A percentile compares a stretch with the other conserved stretches of the same genome.
phyloP scores from a whole-genome alignment of 2,113 vertebrate species.

The Argyrosomus japonicus region DNA sequence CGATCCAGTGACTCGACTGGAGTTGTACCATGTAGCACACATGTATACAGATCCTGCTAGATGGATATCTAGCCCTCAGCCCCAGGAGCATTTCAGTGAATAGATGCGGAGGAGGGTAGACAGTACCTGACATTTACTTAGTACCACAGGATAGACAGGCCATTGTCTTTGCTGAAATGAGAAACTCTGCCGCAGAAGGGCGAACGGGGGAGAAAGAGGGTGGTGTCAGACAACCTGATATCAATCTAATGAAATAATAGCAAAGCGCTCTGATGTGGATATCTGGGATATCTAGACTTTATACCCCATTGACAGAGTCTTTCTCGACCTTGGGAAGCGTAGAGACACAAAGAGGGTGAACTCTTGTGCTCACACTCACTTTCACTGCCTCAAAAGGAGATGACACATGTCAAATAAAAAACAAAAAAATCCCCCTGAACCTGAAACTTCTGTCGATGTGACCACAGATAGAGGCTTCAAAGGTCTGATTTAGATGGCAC shows the following conservation, averaged over 20 bases:
- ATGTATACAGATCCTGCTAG: conserved; percentile 65
- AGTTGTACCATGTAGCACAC: conserved; percentile 66
- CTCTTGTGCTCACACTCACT: conserved; percentile 38
- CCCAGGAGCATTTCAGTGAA: conserved; percentile 75
- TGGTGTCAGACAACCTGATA: conserved; percentile 82
- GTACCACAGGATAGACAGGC: conserved; percentile 74
- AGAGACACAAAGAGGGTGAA: conserved; percentile 65
- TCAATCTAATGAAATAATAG: conserved; percentile 90
- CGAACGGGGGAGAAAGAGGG: conserved; percentile 64
- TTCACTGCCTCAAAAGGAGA: conserved; percentile 45
- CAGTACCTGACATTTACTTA: conserved; percentile 80
- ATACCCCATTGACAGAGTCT: conserved; percentile 79
- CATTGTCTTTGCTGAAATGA: conserved; percentile 82
- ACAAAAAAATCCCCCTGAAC: conserved; percentile 42
- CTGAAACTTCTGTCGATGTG: conserved; percentile 31
- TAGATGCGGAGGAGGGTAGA: conserved; percentile 73
- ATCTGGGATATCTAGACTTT: conserved; percentile 75
- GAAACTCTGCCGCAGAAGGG: conserved; percentile 74
- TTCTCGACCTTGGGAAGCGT: conserved; percentile 82
- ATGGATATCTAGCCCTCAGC: conserved; percentile 69
- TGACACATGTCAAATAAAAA: conserved; percentile 30
- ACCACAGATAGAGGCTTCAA: conserved; percentile 46
- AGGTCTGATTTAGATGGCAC: conserved; percentile 1
- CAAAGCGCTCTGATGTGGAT: conserved; percentile 82
- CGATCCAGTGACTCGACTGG: conserved; percentile 47